Conservation (phyloP, 2,888 invertebrate genomes). For the Rhogogaster chlorosoma region DNA sequence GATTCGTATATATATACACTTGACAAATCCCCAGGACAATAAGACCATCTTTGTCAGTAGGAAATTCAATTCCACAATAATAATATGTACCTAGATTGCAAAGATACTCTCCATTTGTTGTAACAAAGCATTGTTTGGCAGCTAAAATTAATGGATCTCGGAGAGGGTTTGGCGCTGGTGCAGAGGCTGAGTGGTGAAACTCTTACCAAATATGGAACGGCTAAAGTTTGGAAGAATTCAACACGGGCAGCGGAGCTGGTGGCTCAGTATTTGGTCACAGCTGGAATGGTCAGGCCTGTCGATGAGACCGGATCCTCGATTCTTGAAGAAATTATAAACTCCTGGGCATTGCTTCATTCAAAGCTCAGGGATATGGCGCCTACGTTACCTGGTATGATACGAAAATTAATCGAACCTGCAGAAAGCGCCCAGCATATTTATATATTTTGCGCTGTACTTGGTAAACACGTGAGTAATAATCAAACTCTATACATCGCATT, state of each 20-base stretch:
- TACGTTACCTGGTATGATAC: constrained; percentile 75
- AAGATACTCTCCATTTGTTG: background rate
- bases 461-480: constrained; percentile 74
- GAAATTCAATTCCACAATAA: constrained; percentile 21
- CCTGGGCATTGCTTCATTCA: constrained; percentile 74
- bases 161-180: constrained; percentile 80
- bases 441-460: constrained; percentile 81
- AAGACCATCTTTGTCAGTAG: background rate
- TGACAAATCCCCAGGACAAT: background rate
- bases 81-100: background rate
- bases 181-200: constrained; percentile 78
- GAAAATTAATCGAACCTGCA: constrained; percentile 80
- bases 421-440: constrained; percentile 85
- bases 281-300: constrained; percentile 79
- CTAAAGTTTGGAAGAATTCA: constrained; percentile 81
- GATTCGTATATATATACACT: constrained; percentile 11
- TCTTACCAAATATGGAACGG: constrained; percentile 78
- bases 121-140: constrained; percentile 64
- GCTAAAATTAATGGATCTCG: constrained; percentile 80
- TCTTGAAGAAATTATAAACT: constrained; percentile 74
- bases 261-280: constrained; percentile 80
- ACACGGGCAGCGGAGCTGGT: constrained; percentile 80
- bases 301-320: constrained; percentile 72
- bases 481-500: constrained; percentile 45
- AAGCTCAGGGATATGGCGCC: constrained; percentile 72